Base-by-base conservation (phyloP, 2,888 invertebrate species). In the Acholoe squamosa region DNA sequence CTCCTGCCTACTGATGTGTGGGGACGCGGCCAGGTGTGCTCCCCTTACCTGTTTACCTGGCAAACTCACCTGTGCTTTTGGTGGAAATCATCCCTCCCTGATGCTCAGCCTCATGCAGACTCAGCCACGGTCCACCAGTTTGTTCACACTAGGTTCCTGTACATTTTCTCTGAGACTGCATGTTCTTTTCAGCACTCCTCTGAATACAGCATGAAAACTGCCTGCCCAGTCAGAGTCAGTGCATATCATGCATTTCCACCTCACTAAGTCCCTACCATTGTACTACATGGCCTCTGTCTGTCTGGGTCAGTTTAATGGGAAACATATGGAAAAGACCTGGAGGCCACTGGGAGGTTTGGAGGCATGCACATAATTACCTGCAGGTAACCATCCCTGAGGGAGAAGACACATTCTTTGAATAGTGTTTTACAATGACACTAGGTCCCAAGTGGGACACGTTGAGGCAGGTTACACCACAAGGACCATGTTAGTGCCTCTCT, bases 21-120 rank as follows among this genome's bases (percentile, higher is more conserved):
- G n/a, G 43, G 43, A 43, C 5, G 43, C 43, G n/a, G 5, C 61
- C 61, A 61, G 61, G 61, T 61, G 61, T 61, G 61, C 61, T 61
- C n/a, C n/a, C 61, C 61, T 61, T 61, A 71, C 25, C 71, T 71
- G 71, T n/a, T 61, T 61, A 71, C 71, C 71, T 71, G 71, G 71
- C 71, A 25, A 25, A 71, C 71, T 71, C 25, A 71, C 71, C 71
- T 71, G 71, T 71, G 31, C 71, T 25, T 71, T 28, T 5, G 28
- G 14, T 28, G 31, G 12, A 71, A n/a, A 71, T 71, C 71, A 71
- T 71, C 25, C 25, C 25, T 61, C 25, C 25, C 25, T 3, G n/a
- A 61, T n/a, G n/a, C 25, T 71, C 28, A 5, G n/a, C n/a, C 28
- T 28, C 25, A 71, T 28, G 31, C 71, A 71, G 14, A 25, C 28